phyloP scores from a whole-genome alignment of 1,140 invertebrate species.

The Stenopsyche tienmushanensis region DNA sequence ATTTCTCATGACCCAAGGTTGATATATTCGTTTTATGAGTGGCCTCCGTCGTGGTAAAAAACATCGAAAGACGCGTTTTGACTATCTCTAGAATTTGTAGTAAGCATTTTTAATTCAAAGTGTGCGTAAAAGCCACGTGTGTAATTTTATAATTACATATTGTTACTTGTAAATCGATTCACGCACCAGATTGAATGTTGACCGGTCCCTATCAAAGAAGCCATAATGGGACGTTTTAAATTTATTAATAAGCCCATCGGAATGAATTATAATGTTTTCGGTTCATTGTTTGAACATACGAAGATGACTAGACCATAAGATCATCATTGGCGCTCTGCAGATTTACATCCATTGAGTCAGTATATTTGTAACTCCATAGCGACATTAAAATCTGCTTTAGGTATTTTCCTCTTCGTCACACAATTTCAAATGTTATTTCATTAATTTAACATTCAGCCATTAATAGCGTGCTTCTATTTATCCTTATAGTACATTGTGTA shows the following conservation, averaged over 20 bases:
- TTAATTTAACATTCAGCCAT: neutral
- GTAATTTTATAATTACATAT: conserved; percentile 14
- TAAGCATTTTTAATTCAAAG: neutral
- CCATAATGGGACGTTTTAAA: too few species aligned
- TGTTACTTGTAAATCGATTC: conserved; percentile 13
- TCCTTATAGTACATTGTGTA: too few species aligned
- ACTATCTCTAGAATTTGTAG: neutral
- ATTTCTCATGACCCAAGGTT: neutral
- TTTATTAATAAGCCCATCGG: neutral
- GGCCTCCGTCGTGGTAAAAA: neutral
- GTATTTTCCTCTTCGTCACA: too few species aligned
- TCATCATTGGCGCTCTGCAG: neutral
- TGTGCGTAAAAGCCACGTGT: conserved; percentile 3
- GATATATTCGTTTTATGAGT: neutral
- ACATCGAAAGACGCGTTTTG: neutral
- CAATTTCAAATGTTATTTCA: neutral
- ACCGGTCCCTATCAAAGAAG: conserved; percentile 19
- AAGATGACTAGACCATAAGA: neutral
- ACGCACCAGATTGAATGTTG: conserved; percentile 11
- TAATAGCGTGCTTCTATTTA: too few species aligned
- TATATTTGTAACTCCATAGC: neutral
- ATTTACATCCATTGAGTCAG: neutral
- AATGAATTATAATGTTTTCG: neutral
- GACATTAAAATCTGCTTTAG: too few species aligned
- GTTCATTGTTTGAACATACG: neutral